A percentile compares a stretch with the other conserved stretches of the same genome.
phyloP scores from a whole-genome alignment of 2,113 vertebrate species.

The Seriola quinqueradiata region DNA sequence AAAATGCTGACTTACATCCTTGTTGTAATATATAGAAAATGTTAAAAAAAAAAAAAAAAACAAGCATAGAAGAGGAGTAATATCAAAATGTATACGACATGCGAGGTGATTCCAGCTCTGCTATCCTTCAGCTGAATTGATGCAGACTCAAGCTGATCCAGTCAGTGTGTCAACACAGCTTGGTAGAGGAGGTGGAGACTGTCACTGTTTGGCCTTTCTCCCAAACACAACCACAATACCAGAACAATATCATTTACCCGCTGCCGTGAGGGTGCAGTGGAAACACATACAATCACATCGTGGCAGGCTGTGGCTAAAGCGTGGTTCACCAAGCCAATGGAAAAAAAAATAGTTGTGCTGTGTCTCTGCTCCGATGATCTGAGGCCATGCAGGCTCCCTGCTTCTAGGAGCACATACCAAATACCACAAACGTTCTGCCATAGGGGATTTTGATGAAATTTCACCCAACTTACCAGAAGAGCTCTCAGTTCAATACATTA shows the following conservation, averaged over 20 bases:
- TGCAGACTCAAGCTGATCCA: constrained; percentile 16
- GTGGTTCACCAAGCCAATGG: neutral
- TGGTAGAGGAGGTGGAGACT: neutral
- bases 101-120: no score
- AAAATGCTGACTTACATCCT: neutral
- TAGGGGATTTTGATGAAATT: neutral
- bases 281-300: constrained; percentile 9
- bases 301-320: neutral
- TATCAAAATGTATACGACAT: neutral
- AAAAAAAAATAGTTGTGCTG: constrained; percentile 4
- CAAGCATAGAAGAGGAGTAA: neutral
- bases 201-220: neutral
- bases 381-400: neutral
- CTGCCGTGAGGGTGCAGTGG: neutral
- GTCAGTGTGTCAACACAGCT: constrained; percentile 11
- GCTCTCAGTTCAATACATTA: constrained; percentile 5
- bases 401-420: neutral
- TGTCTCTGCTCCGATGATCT: neutral
- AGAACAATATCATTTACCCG: constrained; percentile 15
- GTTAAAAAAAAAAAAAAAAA: neutral
- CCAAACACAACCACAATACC: neutral
- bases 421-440: constrained; percentile 1
- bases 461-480: constrained; percentile 7
- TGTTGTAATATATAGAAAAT: neutral
- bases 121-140: neutral